Percentiles rank a stretch among this genome's conserved stretches.
phyloP scores from a whole-genome alignment of 2,113 vertebrate genomes.

The Spheniscus mendiculus region DNA sequence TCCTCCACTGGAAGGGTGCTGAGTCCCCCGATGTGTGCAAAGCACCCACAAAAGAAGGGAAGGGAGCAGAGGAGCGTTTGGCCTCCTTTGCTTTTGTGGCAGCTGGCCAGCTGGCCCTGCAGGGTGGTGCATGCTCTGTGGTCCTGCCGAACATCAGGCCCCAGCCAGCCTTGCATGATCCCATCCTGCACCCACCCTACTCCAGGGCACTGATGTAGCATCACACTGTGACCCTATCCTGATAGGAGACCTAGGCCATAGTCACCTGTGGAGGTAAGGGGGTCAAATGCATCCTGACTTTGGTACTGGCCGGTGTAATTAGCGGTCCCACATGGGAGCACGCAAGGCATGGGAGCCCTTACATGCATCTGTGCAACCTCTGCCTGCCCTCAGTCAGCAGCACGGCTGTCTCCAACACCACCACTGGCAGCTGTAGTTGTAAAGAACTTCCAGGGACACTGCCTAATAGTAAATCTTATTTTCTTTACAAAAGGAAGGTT shows the following conservation, averaged over 20 bases:
- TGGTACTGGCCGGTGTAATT: not conserved
- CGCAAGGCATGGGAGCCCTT: not conserved
- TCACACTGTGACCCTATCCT: not conserved
- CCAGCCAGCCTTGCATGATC: not conserved
- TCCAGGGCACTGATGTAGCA: not conserved
- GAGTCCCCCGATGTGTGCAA: fast-evolving
- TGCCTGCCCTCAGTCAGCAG: not conserved
- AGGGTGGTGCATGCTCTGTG: not conserved
- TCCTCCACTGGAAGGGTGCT: not conserved
- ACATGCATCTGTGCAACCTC: not conserved
- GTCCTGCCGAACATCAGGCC: not conserved
- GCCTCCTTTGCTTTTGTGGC: not conserved
- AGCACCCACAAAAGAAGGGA: not conserved
- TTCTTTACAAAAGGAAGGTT: not conserved
- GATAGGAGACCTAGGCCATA: too few species aligned
- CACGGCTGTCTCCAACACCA: not conserved
- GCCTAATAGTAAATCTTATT: not conserved
- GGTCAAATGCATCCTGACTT: not conserved
- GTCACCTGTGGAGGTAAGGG: not conserved
- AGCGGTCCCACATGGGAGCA: not conserved
- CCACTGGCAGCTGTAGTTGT: not conserved
- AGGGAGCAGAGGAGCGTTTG: not conserved
- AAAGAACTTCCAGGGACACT: not conserved
- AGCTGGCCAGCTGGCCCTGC: not conserved
- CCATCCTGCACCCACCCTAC: not conserved